These are phyloP conservation scores for Eilema sororculum DNA, from an alignment of 2,888 invertebrate species.

Conservation along the genomic window DNA sequence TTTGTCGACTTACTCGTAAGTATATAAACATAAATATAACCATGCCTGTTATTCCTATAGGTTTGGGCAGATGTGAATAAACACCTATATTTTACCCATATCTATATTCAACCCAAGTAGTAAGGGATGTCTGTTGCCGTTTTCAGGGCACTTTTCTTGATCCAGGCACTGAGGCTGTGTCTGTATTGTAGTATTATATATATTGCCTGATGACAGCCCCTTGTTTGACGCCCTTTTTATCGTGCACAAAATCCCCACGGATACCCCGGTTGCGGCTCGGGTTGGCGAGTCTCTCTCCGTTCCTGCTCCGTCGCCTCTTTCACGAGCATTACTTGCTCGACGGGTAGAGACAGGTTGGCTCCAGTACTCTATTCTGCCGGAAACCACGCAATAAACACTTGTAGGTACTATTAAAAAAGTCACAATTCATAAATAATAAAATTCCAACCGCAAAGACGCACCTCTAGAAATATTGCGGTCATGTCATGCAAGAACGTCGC, in stretches of 20 bases:
- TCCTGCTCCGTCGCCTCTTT: too few species aligned
- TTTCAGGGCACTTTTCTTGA: background rate
- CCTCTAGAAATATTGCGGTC: conserved; percentile 32
- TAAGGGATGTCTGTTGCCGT: too few species aligned
- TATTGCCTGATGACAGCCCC: too few species aligned
- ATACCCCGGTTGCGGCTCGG: too few species aligned
- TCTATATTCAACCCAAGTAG: too few species aligned
- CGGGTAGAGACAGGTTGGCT: background rate
- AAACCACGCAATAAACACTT: background rate
- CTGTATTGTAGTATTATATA: too few species aligned
- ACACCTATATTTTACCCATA: background rate
- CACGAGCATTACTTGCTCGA: too few species aligned
- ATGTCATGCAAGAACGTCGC: conserved; percentile 40
- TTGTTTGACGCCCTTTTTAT: too few species aligned
- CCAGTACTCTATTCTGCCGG: background rate
- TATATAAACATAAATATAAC: background rate
- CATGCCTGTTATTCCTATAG: background rate
- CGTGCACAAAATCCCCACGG: too few species aligned
- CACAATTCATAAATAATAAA: background rate
- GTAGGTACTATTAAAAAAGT: background rate
- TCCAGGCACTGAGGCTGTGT: background rate
- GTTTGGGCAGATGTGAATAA: background rate
- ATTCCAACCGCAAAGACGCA: background rate
- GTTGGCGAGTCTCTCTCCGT: too few species aligned
- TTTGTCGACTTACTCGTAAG: background rate